Base-by-base conservation (phyloP, 2,797 vertebrate genomes). In the Erethizon dorsatum region DNA sequence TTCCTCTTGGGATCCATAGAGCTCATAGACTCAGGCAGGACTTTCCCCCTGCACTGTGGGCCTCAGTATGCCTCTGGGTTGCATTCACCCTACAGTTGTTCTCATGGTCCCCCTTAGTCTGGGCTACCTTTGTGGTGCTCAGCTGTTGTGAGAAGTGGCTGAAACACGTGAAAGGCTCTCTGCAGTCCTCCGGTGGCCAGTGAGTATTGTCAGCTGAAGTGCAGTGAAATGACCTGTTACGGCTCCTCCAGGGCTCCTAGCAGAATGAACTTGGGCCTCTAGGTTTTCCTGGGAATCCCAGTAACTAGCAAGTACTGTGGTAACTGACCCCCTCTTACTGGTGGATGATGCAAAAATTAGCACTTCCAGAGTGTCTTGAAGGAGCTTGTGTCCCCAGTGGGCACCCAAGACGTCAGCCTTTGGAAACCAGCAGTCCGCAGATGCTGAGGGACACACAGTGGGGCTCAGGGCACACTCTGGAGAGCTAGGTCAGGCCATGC, bases 1-100 rank as follows among this genome's bases (percentile, higher is more conserved):
- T 33, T 69, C 3, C 8, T 1, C 28, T 0, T 33, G 8, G 56
- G 0, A 0, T 26, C 84, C 15, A 31, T 37, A 17, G 11, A 31
- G 26, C 54, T 20, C 59, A 59, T 15, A 26, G 15, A 31, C n/a
- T 52, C 15, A 2, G 0, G 1, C 5, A 2, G 14, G 41, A 28
- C 37, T 61, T 47, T 4, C 1, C 11, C 1, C 24, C 6, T 3
- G 57, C 13, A 1, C 2, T 11, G 61, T 26, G 50, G 9, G 11
- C 45, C 3, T 65, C 6, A 0, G 83, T 5, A 7, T 20, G 47
- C 2, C 61, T 6, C 54, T 1, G 52, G 78, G 54, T 59, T 9
- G 11, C 3, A 0, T 1, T 4, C 0, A 0, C n/a, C 56, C 54
- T 0, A 0, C 15, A 3, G 5, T 17, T 15, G 31, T 37, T 47